These are phyloP conservation scores for Hydrozoanthus gracilis DNA, from an alignment of 92 coral and sea anemone genomes.

Conservation along the genomic window DNA sequence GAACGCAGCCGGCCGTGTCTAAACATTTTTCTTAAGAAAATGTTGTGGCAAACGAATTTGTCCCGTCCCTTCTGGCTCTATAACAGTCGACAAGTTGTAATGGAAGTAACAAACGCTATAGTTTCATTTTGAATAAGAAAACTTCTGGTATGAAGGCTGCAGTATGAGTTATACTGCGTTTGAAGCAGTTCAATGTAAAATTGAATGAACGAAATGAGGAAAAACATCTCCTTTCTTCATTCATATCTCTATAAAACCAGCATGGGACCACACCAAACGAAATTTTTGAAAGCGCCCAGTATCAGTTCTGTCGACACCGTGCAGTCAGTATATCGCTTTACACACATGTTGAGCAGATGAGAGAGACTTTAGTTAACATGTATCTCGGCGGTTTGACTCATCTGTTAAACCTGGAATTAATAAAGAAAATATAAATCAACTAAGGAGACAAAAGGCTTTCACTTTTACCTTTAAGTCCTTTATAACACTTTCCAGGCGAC, in stretches of 20 bases:
- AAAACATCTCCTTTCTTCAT: background rate
- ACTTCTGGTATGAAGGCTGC: no score
- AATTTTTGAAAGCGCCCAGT: background rate
- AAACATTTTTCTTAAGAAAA: no score
- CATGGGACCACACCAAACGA: background rate
- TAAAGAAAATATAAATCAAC: constrained; percentile 15
- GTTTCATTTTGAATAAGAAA: no score
- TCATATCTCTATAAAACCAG: background rate
- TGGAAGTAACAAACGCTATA: no score
- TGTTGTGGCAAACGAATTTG: no score
- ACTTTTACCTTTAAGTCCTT: no score
- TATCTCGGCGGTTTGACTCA: background rate
- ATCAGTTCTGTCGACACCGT: background rate
- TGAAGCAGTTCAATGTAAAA: no score
- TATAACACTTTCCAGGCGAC: constrained; percentile 8
- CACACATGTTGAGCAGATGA: constrained; percentile 14
- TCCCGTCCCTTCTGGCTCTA: no score
- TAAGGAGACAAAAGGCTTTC: background rate
- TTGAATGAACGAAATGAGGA: background rate
- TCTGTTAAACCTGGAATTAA: constrained; percentile 3
- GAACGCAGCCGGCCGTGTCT: no score
- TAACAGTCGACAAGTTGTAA: no score
- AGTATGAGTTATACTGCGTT: no score
- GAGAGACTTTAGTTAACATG: background rate
- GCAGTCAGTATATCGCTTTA: background rate